Evolutionary conservation across 2,113 vertebrate species (phyloP).

Genomic region (Gymnogyps californianus): DNA sequence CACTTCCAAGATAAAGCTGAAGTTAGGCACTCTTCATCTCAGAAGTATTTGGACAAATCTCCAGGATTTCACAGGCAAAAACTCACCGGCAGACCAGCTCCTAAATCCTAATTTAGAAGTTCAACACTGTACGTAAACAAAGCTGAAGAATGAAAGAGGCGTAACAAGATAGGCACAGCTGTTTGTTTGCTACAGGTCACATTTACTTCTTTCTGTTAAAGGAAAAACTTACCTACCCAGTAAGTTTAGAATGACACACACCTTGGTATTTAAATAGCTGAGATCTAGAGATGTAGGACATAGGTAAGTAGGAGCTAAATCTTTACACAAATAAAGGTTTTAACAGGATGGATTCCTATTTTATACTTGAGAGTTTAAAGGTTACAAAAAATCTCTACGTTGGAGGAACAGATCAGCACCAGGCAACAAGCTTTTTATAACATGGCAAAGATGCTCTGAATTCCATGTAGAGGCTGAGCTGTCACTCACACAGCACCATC

Average conservation of each 20-base stretch:
- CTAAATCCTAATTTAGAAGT: background rate
- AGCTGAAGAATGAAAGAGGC: background rate
- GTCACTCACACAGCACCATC: background rate
- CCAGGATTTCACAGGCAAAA: background rate
- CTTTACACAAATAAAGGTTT: slow-evolving; percentile 24
- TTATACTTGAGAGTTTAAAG: background rate
- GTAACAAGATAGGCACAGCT: background rate
- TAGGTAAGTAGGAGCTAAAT: background rate
- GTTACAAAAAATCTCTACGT: background rate
- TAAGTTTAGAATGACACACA: slow-evolving; percentile 27
- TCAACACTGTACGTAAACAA: background rate
- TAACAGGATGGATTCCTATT: slow-evolving; percentile 7
- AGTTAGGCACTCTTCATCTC: background rate
- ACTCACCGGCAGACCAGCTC: background rate
- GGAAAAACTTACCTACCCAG: background rate
- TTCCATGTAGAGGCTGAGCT: background rate
- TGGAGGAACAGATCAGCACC: slow-evolving; percentile 3
- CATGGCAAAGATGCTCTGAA: background rate
- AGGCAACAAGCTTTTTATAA: background rate
- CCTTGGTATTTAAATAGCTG: slow-evolving; percentile 1
- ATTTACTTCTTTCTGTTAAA: background rate
- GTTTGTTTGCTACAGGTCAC: background rate
- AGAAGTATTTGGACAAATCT: background rate
- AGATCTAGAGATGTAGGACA: slow-evolving; percentile 46
- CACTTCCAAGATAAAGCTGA: background rate